Base-by-base conservation (phyloP, 2,888 invertebrate species). In the Patella ulyssiponensis region DNA sequence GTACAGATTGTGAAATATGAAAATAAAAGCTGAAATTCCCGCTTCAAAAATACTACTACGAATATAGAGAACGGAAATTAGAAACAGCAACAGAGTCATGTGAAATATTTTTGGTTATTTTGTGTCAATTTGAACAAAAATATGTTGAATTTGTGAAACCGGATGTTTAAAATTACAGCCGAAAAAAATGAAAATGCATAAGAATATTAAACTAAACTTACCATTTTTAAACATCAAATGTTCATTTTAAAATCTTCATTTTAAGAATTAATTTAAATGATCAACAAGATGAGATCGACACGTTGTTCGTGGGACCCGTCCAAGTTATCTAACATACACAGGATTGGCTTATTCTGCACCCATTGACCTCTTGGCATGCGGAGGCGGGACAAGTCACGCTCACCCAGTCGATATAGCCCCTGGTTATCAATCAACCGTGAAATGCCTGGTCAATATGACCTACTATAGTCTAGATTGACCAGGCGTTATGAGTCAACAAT, bases 391-490 rank as follows among this genome's bases (percentile, higher is more conserved):
- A 23, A 64, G 64, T 23, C 64, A 23, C 64, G 20, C 20, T 64
- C 23, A 23, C 23, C 64, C 20, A 64, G 64, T 64, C 20, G 14
- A 20, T 12, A 23, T 23, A 11, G 15, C 14, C 14, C 64, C 20
- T 23, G 20, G 64, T 23, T 23, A 64, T 64, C 11, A 64, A 64
- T 12, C 12, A 64, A 23, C 20, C 64, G 64, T 64, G 23, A 64
- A 64, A 14, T 64, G 64, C 20, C 64, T 64, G 64, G 64, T 64
- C 64, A 64, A 64, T 23, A 14, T 64, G 64, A 64, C 64, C 64
- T 64, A 64, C 64, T 2, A 14, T 64, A 64, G 64, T 64, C 64
- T 23, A 23, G 64, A 64, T 64, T 64, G 20, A 64, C 23, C 64
- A 64, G 64, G 14, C 12, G 23, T 23, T 23, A 20, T 15, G 20